Evolutionary conservation across 2,797 vertebrate genomes (phyloP).

Genomic region (Chelon auratus): DNA sequence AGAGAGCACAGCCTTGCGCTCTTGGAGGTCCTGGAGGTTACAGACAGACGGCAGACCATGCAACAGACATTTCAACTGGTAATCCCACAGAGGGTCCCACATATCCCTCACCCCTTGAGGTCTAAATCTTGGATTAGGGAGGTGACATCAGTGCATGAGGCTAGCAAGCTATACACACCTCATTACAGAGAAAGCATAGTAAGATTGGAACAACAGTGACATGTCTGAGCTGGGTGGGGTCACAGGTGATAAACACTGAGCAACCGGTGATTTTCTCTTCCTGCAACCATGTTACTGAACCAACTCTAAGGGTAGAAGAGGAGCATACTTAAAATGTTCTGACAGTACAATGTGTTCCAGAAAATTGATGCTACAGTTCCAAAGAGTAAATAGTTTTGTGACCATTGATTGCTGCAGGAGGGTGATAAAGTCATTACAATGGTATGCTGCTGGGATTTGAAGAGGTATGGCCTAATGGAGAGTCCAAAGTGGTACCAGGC

Average conservation of each 20-base stretch:
- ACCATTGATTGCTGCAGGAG: slow-evolving; percentile 11
- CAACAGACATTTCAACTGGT: slow-evolving; percentile 63
- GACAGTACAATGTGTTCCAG: not conserved
- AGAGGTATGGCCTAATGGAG: slow-evolving; percentile 69
- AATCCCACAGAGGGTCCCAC: slow-evolving; percentile 65
- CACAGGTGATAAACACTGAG: slow-evolving; percentile 35
- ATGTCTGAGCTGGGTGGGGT: slow-evolving; percentile 60
- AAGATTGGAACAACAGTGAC: slow-evolving; percentile 47
- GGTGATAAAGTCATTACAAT: slow-evolving; percentile 61
- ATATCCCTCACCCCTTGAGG: slow-evolving; percentile 34
- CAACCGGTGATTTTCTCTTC: slow-evolving; percentile 19
- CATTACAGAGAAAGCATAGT: slow-evolving; percentile 77
- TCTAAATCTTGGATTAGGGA: slow-evolving; percentile 72
- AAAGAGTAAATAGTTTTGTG: slow-evolving; percentile 16
- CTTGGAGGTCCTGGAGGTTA: slow-evolving; percentile 57
- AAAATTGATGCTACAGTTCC: slow-evolving; percentile 1
- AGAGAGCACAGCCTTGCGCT: slow-evolving; percentile 37
- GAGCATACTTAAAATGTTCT: not conserved
- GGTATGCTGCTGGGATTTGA: slow-evolving; percentile 61
- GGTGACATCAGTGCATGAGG: slow-evolving; percentile 70
- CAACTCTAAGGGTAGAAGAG: too few relatives aligned
- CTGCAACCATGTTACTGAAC: not conserved
- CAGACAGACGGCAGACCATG: slow-evolving; percentile 75
- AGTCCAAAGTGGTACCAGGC: slow-evolving; percentile 74
- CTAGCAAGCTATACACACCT: slow-evolving; percentile 56